Conservation (phyloP, 1,140 invertebrate genomes). For the Aphelenchoides fujianensis region DNA sequence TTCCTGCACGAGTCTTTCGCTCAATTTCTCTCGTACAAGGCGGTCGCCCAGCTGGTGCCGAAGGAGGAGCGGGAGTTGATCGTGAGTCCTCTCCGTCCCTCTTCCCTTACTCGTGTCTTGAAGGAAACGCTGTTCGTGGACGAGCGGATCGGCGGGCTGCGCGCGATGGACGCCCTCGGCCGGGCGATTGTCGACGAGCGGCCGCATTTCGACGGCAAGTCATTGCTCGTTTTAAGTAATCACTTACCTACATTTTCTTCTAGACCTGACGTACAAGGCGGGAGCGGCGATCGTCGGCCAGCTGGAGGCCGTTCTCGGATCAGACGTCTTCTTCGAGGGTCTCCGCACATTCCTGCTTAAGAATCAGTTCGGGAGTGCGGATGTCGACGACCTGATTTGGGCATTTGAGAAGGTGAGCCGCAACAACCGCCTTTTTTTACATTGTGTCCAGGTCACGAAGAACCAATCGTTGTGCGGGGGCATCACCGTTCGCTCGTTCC, state of each 20-base stretch:
- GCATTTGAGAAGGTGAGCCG: conserved; percentile 2
- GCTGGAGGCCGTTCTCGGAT: background rate
- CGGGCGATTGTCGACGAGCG: background rate
- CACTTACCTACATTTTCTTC: background rate
- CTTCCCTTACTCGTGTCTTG: no score
- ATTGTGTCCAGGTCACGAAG: background rate
- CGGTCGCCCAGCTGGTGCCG: background rate
- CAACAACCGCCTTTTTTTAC: background rate
- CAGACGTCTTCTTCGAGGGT: background rate
- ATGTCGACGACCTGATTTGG: background rate
- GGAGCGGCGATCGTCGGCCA: background rate
- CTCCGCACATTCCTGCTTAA: background rate
- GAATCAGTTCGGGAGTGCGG: background rate
- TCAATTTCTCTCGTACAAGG: background rate
- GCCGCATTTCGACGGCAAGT: background rate
- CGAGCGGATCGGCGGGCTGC: background rate
- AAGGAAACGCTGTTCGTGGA: background rate
- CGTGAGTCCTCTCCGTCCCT: no score
- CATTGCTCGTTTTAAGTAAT: background rate
- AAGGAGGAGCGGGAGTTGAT: background rate
- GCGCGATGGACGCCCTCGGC: background rate
- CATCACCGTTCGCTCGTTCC: background rate
- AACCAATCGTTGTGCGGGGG: background rate
- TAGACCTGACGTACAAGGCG: conserved; percentile 4
- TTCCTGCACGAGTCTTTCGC: background rate